Conservation (phyloP, 2,888 invertebrate species). For the Fragum fragum region DNA sequence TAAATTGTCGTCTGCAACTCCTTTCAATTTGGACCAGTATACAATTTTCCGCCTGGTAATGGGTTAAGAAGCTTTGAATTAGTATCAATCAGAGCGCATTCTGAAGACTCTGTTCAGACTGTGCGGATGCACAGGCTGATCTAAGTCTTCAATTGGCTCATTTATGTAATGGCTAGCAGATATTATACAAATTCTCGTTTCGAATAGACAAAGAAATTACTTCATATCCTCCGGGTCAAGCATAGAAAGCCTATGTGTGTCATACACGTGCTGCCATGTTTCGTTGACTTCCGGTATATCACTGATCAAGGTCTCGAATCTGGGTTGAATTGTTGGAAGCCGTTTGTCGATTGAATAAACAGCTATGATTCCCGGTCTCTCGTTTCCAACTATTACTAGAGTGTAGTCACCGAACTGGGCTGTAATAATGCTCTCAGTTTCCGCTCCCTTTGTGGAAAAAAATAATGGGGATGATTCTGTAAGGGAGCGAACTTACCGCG, state of each 20-base stretch:
- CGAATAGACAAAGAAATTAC: slow-evolving; percentile 35
- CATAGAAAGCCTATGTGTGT: slow-evolving; percentile 59
- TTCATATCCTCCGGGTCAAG: slow-evolving; percentile 75
- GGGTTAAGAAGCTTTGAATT: no score
- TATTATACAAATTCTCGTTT: no score
- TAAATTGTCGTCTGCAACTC: no score
- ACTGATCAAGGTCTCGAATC: slow-evolving; percentile 69
- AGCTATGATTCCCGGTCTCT: slow-evolving; percentile 76
- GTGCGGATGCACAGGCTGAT: no score
- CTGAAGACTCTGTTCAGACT: no score
- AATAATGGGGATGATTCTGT: no score
- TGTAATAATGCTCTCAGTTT: slow-evolving; percentile 73
- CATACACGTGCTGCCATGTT: slow-evolving; percentile 69
- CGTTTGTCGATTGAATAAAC: slow-evolving; percentile 71
- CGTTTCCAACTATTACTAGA: slow-evolving; percentile 75
- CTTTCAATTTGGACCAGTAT: no score
- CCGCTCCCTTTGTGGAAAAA: slow-evolving; percentile 75
- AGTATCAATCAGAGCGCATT: no score
- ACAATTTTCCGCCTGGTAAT: no score
- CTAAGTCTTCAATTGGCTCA: no score
- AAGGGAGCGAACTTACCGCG: no score
- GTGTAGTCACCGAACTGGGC: slow-evolving; percentile 67
- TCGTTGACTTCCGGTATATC: slow-evolving; percentile 46
- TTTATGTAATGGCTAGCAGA: no score
- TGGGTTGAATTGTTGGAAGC: slow-evolving; percentile 50